Evolutionary conservation across 2,797 vertebrate species (phyloP).

Genomic region (Epinephelus awoara): DNA sequence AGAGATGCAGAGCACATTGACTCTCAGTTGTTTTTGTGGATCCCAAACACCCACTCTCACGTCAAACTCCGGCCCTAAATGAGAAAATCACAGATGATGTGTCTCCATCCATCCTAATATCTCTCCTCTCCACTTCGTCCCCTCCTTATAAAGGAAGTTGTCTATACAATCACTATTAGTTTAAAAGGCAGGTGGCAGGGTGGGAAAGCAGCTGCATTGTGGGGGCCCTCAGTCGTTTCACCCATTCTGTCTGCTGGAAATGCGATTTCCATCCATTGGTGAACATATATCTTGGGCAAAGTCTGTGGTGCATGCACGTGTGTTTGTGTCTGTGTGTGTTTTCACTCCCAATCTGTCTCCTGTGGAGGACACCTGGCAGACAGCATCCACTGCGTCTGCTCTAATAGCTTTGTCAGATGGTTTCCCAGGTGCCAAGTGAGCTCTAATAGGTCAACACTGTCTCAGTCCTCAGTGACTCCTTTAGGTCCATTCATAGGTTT

Average conservation of each 20-base stretch:
- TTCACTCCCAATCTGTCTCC: slow-evolving; percentile 78
- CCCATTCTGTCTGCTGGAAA: slow-evolving; percentile 85
- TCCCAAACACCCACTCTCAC: slow-evolving; percentile 76
- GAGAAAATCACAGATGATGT: slow-evolving; percentile 75
- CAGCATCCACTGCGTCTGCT: slow-evolving; percentile 68
- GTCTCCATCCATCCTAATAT: slow-evolving; percentile 85
- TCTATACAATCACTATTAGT: slow-evolving; percentile 87
- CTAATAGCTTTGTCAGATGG: slow-evolving; percentile 48
- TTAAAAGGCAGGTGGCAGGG: slow-evolving; percentile 88
- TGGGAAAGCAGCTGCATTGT: slow-evolving; percentile 84
- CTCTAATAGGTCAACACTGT: slow-evolving; percentile 23
- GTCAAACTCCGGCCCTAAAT: slow-evolving; percentile 70
- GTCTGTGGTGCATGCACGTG: slow-evolving; percentile 29
- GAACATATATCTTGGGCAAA: slow-evolving; percentile 68
- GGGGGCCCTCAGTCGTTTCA: slow-evolving; percentile 76
- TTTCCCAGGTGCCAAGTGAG: slow-evolving; percentile 59
- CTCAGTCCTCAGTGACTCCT: slow-evolving; percentile 14
- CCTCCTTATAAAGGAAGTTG: slow-evolving; percentile 82
- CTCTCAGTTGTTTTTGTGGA: slow-evolving; percentile 56
- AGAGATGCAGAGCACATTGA: slow-evolving; percentile 66
- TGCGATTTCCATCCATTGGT: slow-evolving; percentile 84
- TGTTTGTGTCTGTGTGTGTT: slow-evolving; percentile 38
- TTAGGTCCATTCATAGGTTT: slow-evolving; percentile 10
- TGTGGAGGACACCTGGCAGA: slow-evolving; percentile 82
- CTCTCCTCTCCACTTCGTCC: slow-evolving; percentile 76